Conservation (phyloP, 2,888 invertebrate genomes). For the Drymonia ruficornis region DNA sequence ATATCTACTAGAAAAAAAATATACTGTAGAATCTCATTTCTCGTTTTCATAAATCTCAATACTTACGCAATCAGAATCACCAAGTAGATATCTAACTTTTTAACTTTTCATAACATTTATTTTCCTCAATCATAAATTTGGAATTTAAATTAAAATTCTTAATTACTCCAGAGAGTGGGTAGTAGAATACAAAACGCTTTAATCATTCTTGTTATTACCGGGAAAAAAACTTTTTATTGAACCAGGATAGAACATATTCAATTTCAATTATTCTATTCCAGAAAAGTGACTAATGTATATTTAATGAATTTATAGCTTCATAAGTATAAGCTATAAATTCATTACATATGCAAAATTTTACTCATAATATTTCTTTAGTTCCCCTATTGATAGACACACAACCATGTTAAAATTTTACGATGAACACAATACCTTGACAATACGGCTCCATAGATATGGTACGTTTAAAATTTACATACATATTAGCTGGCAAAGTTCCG, state of each 20-base stretch:
- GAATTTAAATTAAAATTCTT: neutral
- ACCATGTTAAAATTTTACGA: too few species aligned
- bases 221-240: neutral
- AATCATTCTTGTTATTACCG: conserved; percentile 3
- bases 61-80: conserved; percentile 10
- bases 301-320: too few species aligned
- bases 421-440: neutral
- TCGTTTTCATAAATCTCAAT: neutral
- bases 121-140: conserved; percentile 2
- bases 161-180: neutral
- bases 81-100: conserved; percentile 12
- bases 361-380: too few species aligned
- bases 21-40: too few species aligned
- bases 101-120: conserved; percentile 6
- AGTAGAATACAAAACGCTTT: conserved; percentile 1
- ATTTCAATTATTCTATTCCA: too few species aligned
- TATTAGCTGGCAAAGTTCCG: conserved; percentile 31
- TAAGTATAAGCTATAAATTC: too few species aligned
- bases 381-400: too few species aligned
- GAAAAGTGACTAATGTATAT: too few species aligned
- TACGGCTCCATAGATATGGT: neutral
- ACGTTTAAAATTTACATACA: conserved; percentile 33
- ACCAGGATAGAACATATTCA: too few species aligned
- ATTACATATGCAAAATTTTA: too few species aligned
- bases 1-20: too few species aligned